Conservation (phyloP, 92 coral and sea anemone species). For the Umimayanthus kanabou region DNA sequence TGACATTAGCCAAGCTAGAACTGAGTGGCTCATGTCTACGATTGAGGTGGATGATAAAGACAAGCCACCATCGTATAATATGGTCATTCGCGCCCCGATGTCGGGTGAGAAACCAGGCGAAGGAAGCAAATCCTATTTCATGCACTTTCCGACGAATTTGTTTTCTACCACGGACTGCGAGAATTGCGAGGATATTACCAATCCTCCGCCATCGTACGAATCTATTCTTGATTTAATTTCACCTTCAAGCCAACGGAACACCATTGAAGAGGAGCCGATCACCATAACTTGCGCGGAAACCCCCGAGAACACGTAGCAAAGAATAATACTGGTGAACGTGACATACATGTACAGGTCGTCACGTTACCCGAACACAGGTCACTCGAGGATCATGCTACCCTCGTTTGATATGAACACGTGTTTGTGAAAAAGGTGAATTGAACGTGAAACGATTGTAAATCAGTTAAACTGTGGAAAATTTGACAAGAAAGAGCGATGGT, state of each 20-base stretch:
- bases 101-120: not conserved
- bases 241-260: not conserved
- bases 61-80: slow-evolving; percentile 14
- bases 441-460: too few species aligned
- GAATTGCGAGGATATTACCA: slow-evolving; percentile 27
- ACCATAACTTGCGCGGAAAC: not conserved
- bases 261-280: not conserved
- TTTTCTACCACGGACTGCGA: slow-evolving; percentile 40
- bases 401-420: too few species aligned
- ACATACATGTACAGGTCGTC: not conserved
- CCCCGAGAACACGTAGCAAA: not conserved
- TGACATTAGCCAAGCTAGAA: slow-evolving; percentile 28
- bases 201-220: slow-evolving; percentile 38
- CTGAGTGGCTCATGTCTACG: slow-evolving; percentile 40
- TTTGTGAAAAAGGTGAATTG: too few species aligned
- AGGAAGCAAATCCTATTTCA: slow-evolving; percentile 14
- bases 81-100: not conserved
- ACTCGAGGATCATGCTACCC: not conserved
- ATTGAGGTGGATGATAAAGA: slow-evolving; percentile 28
- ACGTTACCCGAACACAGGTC: not conserved
- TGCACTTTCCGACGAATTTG: slow-evolving; percentile 21
- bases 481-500: too few species aligned
- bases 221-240: not conserved
- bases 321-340: not conserved
- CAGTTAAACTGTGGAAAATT: too few species aligned